phyloP scores from a whole-genome alignment of 2,797 vertebrate genomes.

The Sebastolobus alascanus region DNA sequence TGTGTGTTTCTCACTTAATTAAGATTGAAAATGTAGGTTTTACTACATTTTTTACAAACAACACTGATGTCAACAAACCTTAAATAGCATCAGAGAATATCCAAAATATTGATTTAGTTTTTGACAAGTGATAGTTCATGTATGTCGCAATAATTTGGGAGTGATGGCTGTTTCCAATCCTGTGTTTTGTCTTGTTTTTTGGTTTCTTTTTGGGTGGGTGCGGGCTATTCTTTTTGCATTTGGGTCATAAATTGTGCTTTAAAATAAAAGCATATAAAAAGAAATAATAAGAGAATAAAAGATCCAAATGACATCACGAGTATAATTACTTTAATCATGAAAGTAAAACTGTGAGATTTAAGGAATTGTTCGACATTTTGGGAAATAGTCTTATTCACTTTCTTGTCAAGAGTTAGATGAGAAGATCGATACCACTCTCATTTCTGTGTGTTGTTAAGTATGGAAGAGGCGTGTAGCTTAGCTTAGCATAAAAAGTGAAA shows the following conservation, averaged over 20 bases:
- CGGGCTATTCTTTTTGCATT: background rate
- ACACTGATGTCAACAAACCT: background rate
- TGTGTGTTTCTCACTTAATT: background rate
- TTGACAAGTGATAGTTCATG: background rate
- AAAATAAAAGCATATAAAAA: too few relatives aligned
- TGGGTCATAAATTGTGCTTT: background rate
- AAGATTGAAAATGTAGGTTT: background rate
- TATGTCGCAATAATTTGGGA: background rate
- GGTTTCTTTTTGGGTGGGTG: background rate
- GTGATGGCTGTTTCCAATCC: background rate
- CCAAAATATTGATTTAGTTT: background rate
- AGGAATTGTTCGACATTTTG: background rate
- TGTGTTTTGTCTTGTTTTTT: background rate
- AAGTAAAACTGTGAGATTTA: background rate
- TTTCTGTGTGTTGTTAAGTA: background rate
- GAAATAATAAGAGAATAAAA: background rate
- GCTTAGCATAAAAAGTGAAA: background rate
- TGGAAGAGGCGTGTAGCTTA: background rate
- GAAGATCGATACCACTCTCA: background rate
- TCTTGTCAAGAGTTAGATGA: background rate
- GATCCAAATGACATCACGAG: background rate
- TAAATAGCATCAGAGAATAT: background rate
- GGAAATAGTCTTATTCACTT: background rate
- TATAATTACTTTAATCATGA: background rate
- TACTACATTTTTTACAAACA: background rate